These are phyloP conservation scores for Tetanocera ferruginea DNA, from an alignment of 2,888 invertebrate species.

Conservation along the genomic window DNA sequence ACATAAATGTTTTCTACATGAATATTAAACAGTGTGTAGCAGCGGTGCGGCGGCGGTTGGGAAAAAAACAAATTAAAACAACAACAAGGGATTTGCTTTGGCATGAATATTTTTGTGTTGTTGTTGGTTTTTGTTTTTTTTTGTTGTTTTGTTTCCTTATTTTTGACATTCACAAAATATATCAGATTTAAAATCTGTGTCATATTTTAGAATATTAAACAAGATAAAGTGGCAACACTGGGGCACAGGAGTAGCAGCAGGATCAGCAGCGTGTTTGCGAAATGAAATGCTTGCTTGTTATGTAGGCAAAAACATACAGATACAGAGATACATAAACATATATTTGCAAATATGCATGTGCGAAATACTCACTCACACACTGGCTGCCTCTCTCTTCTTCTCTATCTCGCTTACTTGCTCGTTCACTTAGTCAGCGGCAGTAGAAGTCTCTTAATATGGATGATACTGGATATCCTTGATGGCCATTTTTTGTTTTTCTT, in stretches of 20 bases:
- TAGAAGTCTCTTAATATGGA: conserved; percentile 2
- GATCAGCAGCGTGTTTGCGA: background rate
- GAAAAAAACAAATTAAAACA: too few relatives aligned
- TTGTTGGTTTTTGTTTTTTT: background rate
- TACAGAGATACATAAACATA: background rate
- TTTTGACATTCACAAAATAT: background rate
- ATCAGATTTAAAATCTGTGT: conserved; percentile 21
- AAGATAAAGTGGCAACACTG: conserved; percentile 11
- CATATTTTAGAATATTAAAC: conserved; percentile 16
- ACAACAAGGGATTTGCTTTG: too few relatives aligned
- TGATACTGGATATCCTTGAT: conserved; percentile 1
- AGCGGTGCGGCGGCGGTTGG: too few relatives aligned
- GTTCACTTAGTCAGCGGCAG: too few relatives aligned
- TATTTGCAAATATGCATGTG: too few relatives aligned
- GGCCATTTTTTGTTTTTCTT: background rate
- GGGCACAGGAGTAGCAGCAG: background rate
- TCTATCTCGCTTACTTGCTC: too few relatives aligned
- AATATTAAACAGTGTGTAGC: too few relatives aligned
- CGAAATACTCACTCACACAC: too few relatives aligned
- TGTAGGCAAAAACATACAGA: background rate
- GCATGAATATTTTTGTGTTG: too few relatives aligned
- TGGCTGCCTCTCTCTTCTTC: too few relatives aligned
- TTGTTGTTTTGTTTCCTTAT: background rate
- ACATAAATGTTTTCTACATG: too few relatives aligned
- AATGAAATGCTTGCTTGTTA: background rate